Percentiles rank a stretch among this genome's conserved stretches.
Evolutionary conservation across 2,113 vertebrate genomes (phyloP).

Genomic region (Gadus chalcogrammus): DNA sequence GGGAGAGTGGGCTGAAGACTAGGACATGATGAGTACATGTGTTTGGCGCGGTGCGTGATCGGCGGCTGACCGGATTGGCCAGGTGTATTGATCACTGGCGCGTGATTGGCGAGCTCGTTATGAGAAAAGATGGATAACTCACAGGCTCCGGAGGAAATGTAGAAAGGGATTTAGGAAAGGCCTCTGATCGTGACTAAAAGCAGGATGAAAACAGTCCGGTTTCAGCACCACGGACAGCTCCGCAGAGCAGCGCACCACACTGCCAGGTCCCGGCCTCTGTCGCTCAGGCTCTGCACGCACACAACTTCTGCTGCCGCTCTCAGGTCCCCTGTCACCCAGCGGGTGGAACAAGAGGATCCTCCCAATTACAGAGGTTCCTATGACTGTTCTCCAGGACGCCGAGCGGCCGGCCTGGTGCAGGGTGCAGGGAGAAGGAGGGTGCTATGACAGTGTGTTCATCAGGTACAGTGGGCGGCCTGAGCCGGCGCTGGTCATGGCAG

Average conservation of each 20-base stretch:
- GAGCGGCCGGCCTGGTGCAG: neutral
- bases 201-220: neutral
- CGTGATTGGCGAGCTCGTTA: slow-evolving; percentile 18
- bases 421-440: slow-evolving; percentile 41
- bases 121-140: slow-evolving; percentile 28
- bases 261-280: slow-evolving; percentile 50
- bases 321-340: slow-evolving; percentile 45
- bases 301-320: slow-evolving; percentile 24
- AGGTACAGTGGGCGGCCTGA: slow-evolving; percentile 27
- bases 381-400: neutral
- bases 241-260: slow-evolving; percentile 25
- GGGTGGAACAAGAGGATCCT: neutral
- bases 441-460: slow-evolving; percentile 60
- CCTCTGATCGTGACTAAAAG: slow-evolving; percentile 8
- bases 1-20: slow-evolving; percentile 29
- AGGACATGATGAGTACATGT: slow-evolving; percentile 27
- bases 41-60: slow-evolving; percentile 33
- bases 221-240: slow-evolving; percentile 57
- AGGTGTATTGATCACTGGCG: slow-evolving; percentile 48
- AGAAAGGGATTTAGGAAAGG: neutral
- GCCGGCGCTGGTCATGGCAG: slow-evolving; percentile 2
- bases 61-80: slow-evolving; percentile 38
- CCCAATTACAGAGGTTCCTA: neutral
- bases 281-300: neutral
- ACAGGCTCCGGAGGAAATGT: slow-evolving; percentile 35